phyloP scores from a whole-genome alignment of 2,888 invertebrate species.

The Temnothorax unifasciatus region DNA sequence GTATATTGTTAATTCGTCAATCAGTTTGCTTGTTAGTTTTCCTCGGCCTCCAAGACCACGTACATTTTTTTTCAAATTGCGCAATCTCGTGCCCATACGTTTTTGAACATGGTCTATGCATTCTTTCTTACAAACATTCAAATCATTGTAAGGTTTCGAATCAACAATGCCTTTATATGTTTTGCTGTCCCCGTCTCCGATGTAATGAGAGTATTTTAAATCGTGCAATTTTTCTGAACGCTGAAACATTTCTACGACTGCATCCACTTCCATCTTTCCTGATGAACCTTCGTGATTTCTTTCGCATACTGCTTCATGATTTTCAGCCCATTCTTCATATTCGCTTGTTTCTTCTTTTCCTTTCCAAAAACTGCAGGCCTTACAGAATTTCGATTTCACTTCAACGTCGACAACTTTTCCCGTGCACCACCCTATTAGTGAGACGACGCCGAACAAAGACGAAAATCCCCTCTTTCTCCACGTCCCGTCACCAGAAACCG shows the following conservation, averaged over 20 bases:
- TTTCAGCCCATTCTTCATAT: background rate
- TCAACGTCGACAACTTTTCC: background rate
- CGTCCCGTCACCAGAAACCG: background rate
- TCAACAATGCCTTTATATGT: background rate
- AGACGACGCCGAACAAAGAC: background rate
- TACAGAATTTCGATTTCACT: background rate
- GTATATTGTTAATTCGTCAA: no score
- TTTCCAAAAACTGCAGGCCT: background rate
- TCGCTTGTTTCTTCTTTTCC: background rate
- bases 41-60: no score
- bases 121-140: background rate
- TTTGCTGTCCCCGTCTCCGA: background rate
- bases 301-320: background rate
- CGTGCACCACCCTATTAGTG: background rate
- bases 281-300: background rate
- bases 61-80: no score
- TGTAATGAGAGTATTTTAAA: background rate
- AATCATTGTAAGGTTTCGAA: background rate
- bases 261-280: background rate
- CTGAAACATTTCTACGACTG: background rate
- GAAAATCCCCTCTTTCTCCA: background rate
- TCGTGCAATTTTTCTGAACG: background rate
- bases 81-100: no score
- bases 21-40: no score
- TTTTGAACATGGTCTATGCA: no score